Percentiles rank a stretch among this genome's conserved stretches.
Evolutionary conservation across 2,797 vertebrate species (phyloP).

Genomic region (Hemitrygon akajei): DNA sequence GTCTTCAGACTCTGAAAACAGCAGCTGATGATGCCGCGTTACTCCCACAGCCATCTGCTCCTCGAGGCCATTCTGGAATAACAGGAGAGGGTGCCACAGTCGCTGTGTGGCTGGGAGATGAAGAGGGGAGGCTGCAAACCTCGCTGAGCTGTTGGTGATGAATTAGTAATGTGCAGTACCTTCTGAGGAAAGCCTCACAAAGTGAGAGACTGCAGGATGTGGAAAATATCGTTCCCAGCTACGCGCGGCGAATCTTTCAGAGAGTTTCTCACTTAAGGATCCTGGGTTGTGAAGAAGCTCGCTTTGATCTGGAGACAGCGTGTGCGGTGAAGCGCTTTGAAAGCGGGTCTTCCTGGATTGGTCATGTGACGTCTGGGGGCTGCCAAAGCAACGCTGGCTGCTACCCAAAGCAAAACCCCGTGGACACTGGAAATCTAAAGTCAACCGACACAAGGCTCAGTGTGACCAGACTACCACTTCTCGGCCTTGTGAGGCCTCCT

Average conservation of each 20-base stretch:
- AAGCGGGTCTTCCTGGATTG: no score
- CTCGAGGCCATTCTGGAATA: constrained; percentile 29
- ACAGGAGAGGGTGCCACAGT: constrained; percentile 38
- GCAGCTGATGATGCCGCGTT: constrained; percentile 50
- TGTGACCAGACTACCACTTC: no score
- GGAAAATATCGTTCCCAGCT: neutral
- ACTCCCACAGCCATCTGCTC: constrained; percentile 61
- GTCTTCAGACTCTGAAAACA: constrained; percentile 56
- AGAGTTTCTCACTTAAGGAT: neutral
- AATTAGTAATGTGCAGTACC: constrained; percentile 19
- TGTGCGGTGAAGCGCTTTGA: neutral
- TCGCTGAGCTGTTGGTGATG: constrained; percentile 41
- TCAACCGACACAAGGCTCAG: no score
- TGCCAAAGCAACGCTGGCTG: no score
- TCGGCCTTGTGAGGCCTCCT: no score
- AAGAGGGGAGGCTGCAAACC: constrained; percentile 43
- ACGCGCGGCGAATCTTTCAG: neutral
- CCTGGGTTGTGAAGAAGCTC: no score
- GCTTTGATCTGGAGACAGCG: neutral
- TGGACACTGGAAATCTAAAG: no score
- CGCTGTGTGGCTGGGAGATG: constrained; percentile 35
- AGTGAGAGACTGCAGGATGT: neutral
- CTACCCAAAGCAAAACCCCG: no score
- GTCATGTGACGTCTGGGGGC: neutral
- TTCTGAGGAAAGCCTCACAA: neutral